Base-by-base conservation (phyloP, 2,888 invertebrate genomes). In the Tridacna crocea region DNA sequence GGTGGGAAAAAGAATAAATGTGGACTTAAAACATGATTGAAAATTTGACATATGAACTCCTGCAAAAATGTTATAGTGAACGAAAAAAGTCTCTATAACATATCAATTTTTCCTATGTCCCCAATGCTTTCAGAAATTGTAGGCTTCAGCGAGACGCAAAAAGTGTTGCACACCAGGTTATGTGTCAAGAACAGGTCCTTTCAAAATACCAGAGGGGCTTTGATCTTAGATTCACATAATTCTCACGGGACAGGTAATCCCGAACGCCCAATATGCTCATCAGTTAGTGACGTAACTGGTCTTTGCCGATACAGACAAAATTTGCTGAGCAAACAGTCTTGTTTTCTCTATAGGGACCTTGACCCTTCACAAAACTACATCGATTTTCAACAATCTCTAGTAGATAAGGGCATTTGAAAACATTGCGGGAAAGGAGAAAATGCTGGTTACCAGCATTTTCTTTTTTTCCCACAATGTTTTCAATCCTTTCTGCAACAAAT, bases 241-340 rank as follows among this genome's bases (percentile, higher is more conserved):
- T 70, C 70, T 24, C 51, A 11, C n/a, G 70, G 70, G 70, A 70
- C 70, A 22, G 13, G 13, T 36, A 36, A 36, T 2, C 36, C 36
- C 36, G 70, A 70, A 70, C 51, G 70, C 70, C 70, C 51, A 70
- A 70, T 70, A 70, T 26, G 70, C 70, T 70, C 70, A 70, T 70
- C 70, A 70, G 70, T 24, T 17, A 13, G 26, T 70, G 70, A 70
- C 51, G 47, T 70, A 70, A 70, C 15, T 22, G 2, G 19, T 51
- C 47, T 22, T 70, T 22, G n/a, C 22, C 51, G 51, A 26, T 13
- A 22, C 8, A 51, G 22, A 11, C 47, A 70, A 24, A 22, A 48
- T 12, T 24, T n/a, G 26, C 51, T 70, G 70, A 51, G 51, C 46
- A 22, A 70, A 70, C 70, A 70, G 48, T 70, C 51, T 26, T 51